Evolutionary conservation across 92 coral and sea anemone species (phyloP), one percentile per base, ranked within the genome.

Genomic region (Palythoa caribaeorum): DNA sequence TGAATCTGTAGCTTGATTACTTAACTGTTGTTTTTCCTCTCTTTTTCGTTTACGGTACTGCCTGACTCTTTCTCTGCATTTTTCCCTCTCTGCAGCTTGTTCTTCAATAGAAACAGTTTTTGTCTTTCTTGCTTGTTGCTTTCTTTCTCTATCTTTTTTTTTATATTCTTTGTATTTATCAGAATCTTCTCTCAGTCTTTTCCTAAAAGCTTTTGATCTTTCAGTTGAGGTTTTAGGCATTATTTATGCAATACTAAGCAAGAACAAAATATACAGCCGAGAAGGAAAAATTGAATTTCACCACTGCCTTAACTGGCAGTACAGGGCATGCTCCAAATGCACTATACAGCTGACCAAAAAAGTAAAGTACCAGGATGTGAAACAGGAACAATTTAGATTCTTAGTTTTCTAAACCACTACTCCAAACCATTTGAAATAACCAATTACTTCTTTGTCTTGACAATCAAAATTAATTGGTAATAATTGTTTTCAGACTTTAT

Each of bases 141-240:
- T 84, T 72, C 80, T 50, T 52, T 84, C 36, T 54, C 71, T 84
- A 0, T 87, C 89, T 21, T 87, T 86, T 15, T 47, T 16, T 51
- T 87, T 87, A 36, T 87, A 87, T 19, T 39, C 89, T 76, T 76
- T 48, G 50, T 48, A 87, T 63, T 62, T 87, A 16, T 59, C 76
- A 44, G 89, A 9, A 74, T 87, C 50, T 76, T 57, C 17, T 60
- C 72, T 87, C 15, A 78, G 36, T 78, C 90, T 38, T 35, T 70
- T n/a, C 37, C 90, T 87, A 19, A 63, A 78, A 38, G 16, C 62
- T 79, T 68, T 52, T 36, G 76, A 69, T 66, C 90, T 87, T 87
- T 87, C 90, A 36, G 78, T 66, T 71, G 75, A 17, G 21, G 37
- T 79, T 63, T 38, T 66, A 37, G 86, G 37, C 90, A 87, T 78